These are phyloP conservation scores for Epizoanthus scotinus DNA, from an alignment of 92 coral and sea anemone species.

Conservation along the genomic window DNA sequence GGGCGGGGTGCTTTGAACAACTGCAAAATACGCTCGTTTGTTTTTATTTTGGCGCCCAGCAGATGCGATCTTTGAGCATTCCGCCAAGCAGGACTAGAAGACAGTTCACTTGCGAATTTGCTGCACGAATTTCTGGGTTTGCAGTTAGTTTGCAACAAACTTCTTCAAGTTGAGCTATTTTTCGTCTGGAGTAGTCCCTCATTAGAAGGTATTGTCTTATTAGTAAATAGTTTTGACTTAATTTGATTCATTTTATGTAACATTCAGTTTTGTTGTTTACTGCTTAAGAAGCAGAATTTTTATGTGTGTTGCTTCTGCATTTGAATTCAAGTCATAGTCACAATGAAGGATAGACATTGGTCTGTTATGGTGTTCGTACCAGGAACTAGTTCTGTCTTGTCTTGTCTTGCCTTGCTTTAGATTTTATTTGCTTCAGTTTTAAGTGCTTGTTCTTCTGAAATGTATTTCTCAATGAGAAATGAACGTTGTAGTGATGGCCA, in stretches of 20 bases:
- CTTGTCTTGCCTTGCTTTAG: too few species aligned
- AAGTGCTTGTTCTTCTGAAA: too few species aligned
- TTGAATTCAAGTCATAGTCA: too few species aligned
- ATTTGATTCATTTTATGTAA: too few species aligned
- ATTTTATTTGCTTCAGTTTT: too few species aligned
- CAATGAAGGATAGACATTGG: too few species aligned
- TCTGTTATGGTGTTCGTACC: too few species aligned
- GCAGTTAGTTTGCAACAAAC: background rate
- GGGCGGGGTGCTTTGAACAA: conserved; percentile 43
- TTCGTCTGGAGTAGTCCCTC: conserved; percentile 6
- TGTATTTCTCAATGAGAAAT: too few species aligned
- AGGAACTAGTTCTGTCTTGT: too few species aligned
- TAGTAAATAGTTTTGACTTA: background rate
- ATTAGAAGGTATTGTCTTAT: conserved; percentile 36
- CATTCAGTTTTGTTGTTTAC: background rate
- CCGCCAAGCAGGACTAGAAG: too few species aligned
- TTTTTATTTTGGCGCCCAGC: conserved; percentile 14
- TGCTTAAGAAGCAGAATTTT: background rate
- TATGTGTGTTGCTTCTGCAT: too few species aligned
- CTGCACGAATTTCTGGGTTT: background rate
- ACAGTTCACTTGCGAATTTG: background rate
- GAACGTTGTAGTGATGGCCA: too few species aligned
- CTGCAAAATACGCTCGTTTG: conserved; percentile 12
- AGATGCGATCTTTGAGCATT: background rate
- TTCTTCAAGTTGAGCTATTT: background rate